Evolutionary conservation across 2,888 invertebrate genomes (phyloP).

Genomic region (Nasonia oneida): DNA sequence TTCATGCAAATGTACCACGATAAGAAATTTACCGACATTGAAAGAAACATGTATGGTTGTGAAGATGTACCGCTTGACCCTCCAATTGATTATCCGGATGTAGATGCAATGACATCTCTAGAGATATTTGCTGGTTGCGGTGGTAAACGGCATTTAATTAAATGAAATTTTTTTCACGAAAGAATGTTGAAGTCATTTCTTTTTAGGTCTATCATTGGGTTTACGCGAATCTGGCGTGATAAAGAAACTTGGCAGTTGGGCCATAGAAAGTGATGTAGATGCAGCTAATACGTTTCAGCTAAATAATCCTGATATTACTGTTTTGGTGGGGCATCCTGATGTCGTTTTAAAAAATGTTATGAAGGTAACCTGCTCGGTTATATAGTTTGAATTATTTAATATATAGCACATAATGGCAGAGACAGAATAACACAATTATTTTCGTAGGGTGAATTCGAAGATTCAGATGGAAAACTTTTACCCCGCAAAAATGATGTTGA

Average conservation of each 20-base stretch:
- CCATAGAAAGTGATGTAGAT: slow-evolving; percentile 88
- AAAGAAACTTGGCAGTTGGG: slow-evolving; percentile 85
- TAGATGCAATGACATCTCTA: slow-evolving; percentile 83
- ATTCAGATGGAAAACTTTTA: slow-evolving; percentile 81
- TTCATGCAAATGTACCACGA: slow-evolving; percentile 84
- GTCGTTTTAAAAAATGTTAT: slow-evolving; percentile 84
- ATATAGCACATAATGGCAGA: not conserved
- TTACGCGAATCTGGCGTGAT: slow-evolving; percentile 85
- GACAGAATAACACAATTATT: not conserved
- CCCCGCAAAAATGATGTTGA: slow-evolving; percentile 91
- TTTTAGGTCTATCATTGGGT: slow-evolving; percentile 85
- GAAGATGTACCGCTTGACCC: slow-evolving; percentile 65
- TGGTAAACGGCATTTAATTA: slow-evolving; percentile 77
- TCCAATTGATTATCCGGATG: slow-evolving; percentile 74
- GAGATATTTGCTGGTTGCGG: slow-evolving; percentile 94
- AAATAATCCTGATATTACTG: slow-evolving; percentile 86
- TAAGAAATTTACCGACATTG: slow-evolving; percentile 79
- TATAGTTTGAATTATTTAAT: not conserved
- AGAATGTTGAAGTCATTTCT: not conserved
- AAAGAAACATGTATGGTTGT: not conserved
- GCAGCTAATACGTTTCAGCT: slow-evolving; percentile 89
- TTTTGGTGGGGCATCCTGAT: slow-evolving; percentile 91
- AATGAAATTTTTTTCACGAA: not conserved
- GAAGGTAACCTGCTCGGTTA: slow-evolving; percentile 77
- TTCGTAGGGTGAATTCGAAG: slow-evolving; percentile 79